Evolutionary conservation across 2,888 invertebrate species (phyloP).

Genomic region (Seira sanloemensis): DNA sequence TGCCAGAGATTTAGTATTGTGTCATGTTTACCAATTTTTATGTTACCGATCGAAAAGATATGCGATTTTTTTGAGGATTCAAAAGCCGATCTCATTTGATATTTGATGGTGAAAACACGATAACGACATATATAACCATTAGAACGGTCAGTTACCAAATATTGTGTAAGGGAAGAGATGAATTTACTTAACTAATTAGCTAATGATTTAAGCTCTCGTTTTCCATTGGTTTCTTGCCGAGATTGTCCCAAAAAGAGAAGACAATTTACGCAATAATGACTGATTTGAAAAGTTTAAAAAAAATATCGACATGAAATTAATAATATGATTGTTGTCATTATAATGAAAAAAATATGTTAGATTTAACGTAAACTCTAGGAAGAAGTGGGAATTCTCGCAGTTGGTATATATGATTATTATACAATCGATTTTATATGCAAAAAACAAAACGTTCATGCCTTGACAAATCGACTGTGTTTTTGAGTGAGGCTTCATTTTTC

Average conservation of each 20-base stretch:
- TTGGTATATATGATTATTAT: too few species aligned
- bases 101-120: not conserved
- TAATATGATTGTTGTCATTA: not conserved
- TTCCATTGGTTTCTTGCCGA: too few species aligned
- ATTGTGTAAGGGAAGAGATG: not conserved
- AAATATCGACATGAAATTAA: not conserved
- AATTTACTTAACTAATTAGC: not conserved
- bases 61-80: not conserved
- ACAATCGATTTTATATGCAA: too few species aligned
- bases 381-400: too few species aligned
- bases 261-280: conserved; percentile 28
- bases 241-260: not conserved
- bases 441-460: conserved; percentile 23
- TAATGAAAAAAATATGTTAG: not conserved
- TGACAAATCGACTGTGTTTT: not conserved
- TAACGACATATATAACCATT: not conserved
- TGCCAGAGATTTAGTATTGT: not conserved
- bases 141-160: not conserved
- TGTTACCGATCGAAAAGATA: not conserved
- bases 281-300: not conserved
- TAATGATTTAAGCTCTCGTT: not conserved
- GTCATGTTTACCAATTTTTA: not conserved
- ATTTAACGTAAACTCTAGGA: too few species aligned
- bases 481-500: not conserved
- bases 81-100: not conserved